phyloP scores from a whole-genome alignment of 2,888 invertebrate species.

The Melanchra persicariae region DNA sequence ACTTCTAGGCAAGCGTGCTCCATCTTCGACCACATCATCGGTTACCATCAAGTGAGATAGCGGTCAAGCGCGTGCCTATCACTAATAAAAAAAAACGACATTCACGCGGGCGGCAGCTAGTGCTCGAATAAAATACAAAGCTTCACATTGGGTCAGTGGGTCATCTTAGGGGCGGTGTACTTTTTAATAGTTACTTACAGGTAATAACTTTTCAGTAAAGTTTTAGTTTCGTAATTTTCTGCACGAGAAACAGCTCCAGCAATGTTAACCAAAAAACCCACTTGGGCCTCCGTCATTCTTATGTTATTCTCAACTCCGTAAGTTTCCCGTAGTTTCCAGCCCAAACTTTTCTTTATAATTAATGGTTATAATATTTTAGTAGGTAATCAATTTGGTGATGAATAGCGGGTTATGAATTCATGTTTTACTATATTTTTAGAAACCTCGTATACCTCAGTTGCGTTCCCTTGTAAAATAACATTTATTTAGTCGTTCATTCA shows the following conservation, averaged over 20 bases:
- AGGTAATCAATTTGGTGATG: no score
- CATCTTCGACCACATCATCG: no score
- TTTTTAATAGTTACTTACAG: slow-evolving; percentile 75
- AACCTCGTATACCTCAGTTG: no score
- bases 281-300: slow-evolving; percentile 80
- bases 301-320: not conserved
- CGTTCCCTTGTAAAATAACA: not conserved
- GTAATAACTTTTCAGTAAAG: slow-evolving; percentile 81
- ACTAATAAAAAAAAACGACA: no score
- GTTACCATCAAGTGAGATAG: no score
- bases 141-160: no score
- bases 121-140: not conserved
- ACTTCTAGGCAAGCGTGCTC: no score
- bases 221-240: slow-evolving; percentile 66
- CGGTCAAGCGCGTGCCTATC: no score
- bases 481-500: no score
- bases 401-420: not conserved
- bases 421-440: not conserved
- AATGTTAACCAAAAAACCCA: slow-evolving; percentile 79
- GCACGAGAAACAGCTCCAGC: slow-evolving; percentile 70
- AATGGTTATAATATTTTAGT: slow-evolving; percentile 24
- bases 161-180: no score
- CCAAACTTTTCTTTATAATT: not conserved
- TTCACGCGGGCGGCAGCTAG: no score
- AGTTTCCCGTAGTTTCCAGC: not conserved